Conservation (phyloP, 2,797 vertebrate species). For the Mus minutoides region DNA sequence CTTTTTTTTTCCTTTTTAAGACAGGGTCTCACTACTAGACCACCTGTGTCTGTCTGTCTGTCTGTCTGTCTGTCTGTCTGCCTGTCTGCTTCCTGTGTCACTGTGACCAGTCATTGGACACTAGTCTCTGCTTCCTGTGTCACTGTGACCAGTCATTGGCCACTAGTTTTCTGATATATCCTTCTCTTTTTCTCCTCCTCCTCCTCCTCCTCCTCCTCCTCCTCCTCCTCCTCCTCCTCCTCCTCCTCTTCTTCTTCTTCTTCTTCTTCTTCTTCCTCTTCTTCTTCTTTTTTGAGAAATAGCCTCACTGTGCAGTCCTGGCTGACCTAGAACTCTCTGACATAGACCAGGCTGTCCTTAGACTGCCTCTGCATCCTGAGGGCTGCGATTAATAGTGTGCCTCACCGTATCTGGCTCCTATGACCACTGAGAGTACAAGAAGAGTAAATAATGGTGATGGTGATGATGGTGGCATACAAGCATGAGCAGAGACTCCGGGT, state of each 20-base stretch:
- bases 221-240: too few species aligned
- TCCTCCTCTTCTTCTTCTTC: too few species aligned
- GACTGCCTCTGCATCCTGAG: background rate
- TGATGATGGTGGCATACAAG: too few species aligned
- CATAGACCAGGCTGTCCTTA: background rate
- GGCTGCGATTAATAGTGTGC: background rate
- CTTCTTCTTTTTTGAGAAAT: background rate
- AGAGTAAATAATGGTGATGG: background rate
- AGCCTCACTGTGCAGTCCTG: background rate
- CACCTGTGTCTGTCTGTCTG: background rate
- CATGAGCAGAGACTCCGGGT: background rate
- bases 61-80: too few species aligned
- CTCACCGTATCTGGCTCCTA: background rate
- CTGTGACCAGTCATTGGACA: too few species aligned
- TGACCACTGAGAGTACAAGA: background rate
- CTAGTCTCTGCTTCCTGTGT: background rate
- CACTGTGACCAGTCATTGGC: background rate
- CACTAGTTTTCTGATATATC: constrained; percentile 1
- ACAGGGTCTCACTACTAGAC: background rate
- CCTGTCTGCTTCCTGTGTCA: background rate
- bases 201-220: too few species aligned
- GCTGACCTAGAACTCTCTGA: background rate
- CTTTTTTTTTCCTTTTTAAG: background rate
- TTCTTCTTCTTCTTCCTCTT: too few species aligned
- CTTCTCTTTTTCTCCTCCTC: background rate